These are phyloP conservation scores for Platycnemis pennipes DNA, from an alignment of 2,888 invertebrate genomes.

Conservation along the genomic window DNA sequence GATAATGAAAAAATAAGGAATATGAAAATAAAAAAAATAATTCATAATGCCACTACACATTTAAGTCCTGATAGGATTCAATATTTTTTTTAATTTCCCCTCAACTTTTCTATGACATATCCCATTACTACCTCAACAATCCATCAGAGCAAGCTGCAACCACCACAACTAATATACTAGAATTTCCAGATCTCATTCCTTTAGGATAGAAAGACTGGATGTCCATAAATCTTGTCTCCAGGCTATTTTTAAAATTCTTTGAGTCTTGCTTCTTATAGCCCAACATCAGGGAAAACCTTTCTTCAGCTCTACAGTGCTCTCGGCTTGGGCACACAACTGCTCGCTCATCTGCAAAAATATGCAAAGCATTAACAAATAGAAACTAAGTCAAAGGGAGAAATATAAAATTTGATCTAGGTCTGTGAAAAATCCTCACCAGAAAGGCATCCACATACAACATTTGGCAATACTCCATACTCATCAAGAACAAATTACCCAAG, in stretches of 20 bases:
- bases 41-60: no score
- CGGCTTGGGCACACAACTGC: conserved; percentile 81
- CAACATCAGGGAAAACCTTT: not conserved
- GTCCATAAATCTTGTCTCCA: conserved; percentile 91
- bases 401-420: no score
- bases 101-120: not conserved
- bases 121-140: conserved; percentile 80
- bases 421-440: no score
- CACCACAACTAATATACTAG: conserved; percentile 77
- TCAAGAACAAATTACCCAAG: no score
- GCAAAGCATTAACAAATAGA: no score
- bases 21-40: no score
- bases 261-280: conserved; percentile 76
- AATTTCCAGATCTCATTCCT: conserved; percentile 71
- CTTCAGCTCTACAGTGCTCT: conserved; percentile 73
- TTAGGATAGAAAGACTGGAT: conserved; percentile 69
- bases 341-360: not conserved
- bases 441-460: no score
- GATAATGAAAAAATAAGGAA: no score
- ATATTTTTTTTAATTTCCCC: no score
- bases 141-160: conserved; percentile 90
- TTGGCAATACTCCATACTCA: no score
- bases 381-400: no score
- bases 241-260: conserved; percentile 80
- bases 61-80: no score